phyloP scores from a whole-genome alignment of 2,797 vertebrate species.

The Antrozous pallidus region DNA sequence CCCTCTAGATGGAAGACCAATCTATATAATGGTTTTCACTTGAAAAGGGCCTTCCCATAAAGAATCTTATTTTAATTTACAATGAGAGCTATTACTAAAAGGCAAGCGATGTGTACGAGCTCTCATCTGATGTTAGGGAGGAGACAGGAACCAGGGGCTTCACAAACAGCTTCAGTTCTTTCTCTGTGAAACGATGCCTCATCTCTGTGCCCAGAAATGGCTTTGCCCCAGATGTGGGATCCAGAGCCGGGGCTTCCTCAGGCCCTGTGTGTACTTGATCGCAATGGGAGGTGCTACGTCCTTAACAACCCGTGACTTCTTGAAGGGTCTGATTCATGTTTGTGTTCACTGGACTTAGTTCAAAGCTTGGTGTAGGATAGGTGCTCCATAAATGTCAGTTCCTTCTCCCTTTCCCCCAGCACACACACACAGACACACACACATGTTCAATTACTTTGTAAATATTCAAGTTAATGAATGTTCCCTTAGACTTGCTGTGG shows the following conservation, averaged over 20 bases:
- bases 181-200: background rate
- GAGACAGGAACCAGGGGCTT: background rate
- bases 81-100: background rate
- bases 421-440: background rate
- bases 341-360: background rate
- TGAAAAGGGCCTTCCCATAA: background rate
- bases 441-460: background rate
- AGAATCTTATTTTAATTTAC: background rate
- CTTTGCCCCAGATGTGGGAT: background rate
- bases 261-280: background rate
- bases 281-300: background rate
- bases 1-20: background rate
- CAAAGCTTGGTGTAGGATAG: background rate
- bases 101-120: background rate
- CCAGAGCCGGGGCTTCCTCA: background rate
- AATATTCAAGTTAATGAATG: constrained; percentile 45
- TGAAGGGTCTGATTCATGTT: background rate
- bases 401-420: background rate
- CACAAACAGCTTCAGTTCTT: background rate
- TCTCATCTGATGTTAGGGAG: background rate
- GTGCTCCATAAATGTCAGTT: background rate
- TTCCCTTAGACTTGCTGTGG: constrained; percentile 13
- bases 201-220: background rate
- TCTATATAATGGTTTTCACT: background rate
- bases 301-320: background rate